Evolutionary conservation across 2,888 invertebrate genomes (phyloP).

Genomic region (Latrodectus elegans): DNA sequence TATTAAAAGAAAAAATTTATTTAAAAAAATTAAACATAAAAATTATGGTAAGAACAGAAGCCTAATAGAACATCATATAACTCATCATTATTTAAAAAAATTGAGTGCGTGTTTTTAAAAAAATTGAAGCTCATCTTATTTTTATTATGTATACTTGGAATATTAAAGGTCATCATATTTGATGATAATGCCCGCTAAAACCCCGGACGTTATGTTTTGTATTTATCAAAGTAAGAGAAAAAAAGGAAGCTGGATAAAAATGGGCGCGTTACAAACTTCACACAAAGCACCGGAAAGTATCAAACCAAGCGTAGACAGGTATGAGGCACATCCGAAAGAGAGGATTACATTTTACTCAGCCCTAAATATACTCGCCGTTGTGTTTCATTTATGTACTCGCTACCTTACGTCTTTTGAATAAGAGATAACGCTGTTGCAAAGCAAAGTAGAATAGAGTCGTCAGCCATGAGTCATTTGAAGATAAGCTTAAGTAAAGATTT

Average conservation of each 20-base stretch:
- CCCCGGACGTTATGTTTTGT: conserved; percentile 45
- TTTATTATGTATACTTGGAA: not conserved
- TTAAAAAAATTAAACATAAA: no score
- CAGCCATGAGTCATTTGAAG: conserved; percentile 30
- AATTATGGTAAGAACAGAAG: no score
- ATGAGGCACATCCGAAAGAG: conserved; percentile 24
- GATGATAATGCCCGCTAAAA: not conserved
- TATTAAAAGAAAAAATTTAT: no score
- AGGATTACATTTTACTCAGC: conserved; percentile 65
- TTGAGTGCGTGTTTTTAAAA: no score
- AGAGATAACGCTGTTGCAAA: conserved; percentile 43
- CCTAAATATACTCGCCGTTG: conserved; percentile 19
- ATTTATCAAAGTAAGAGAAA: conserved; percentile 24
- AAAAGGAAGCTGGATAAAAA: conserved; percentile 43
- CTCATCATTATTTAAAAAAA: no score
- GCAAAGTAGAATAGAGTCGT: conserved; percentile 39
- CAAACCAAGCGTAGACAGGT: conserved; percentile 58
- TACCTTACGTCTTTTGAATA: conserved; percentile 17
- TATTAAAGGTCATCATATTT: not conserved
- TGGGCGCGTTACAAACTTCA: conserved; percentile 46
- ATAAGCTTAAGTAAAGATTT: not conserved
- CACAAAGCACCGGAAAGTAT: conserved; percentile 65
- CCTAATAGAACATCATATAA: no score
- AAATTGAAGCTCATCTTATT: no score
- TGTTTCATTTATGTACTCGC: conserved; percentile 27